Conservation (phyloP, 1,140 invertebrate species). For the Drosophila ironensis region DNA sequence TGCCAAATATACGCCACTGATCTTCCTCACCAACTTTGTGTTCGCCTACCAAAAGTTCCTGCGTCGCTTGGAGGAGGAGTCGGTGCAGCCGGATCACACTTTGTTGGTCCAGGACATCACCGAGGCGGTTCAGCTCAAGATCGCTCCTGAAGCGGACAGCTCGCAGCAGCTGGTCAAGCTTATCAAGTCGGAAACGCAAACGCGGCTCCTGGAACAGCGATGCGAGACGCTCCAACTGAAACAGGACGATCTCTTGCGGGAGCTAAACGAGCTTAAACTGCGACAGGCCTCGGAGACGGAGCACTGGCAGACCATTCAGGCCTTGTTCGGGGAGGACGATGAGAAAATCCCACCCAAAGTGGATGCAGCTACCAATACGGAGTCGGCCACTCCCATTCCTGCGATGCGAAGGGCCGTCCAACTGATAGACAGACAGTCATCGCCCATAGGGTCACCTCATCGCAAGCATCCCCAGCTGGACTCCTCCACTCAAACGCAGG, state of each 20-base stretch:
- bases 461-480: slow-evolving; percentile 7
- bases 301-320: slow-evolving; percentile 78
- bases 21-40: slow-evolving; percentile 79
- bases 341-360: neutral
- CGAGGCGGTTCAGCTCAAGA: slow-evolving; percentile 30
- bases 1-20: slow-evolving; percentile 78
- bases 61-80: slow-evolving; percentile 31
- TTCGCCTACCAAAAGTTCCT: slow-evolving; percentile 67
- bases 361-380: slow-evolving; percentile 65
- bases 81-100: slow-evolving; percentile 10
- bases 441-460: slow-evolving; percentile 64
- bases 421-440: slow-evolving; percentile 62
- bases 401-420: slow-evolving; percentile 57
- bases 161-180: slow-evolving; percentile 72
- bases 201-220: slow-evolving; percentile 60
- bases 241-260: slow-evolving; percentile 43
- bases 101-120: slow-evolving; percentile 23
- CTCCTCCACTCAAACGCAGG: slow-evolving; percentile 47
- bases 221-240: slow-evolving; percentile 49
- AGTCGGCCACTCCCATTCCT: slow-evolving; percentile 49
- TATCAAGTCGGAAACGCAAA: slow-evolving; percentile 70
- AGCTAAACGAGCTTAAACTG: slow-evolving; percentile 51
- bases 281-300: slow-evolving; percentile 58
- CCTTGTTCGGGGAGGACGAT: slow-evolving; percentile 50
- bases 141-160: slow-evolving; percentile 43